Base-by-base conservation (phyloP, 2,888 invertebrate species). In the Agrotis clavis region DNA sequence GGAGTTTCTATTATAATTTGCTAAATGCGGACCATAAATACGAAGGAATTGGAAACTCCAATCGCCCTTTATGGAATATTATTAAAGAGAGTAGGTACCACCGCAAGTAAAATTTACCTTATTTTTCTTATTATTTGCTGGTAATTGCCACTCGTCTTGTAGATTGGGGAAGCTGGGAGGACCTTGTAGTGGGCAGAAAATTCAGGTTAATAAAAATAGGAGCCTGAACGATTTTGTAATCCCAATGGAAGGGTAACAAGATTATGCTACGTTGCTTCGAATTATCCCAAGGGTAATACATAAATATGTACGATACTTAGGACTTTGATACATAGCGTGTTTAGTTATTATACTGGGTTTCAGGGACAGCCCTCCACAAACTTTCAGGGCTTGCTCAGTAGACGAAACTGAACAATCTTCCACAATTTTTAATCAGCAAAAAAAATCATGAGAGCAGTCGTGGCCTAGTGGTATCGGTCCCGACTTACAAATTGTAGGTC, bases 111-210 rank as follows among this genome's bases (percentile, higher is more conserved):
- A 45, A 45, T 66, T 45, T 60, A 21, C 65, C 56, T 64, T 73
- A 75, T 80, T 66, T 76, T 79, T 65, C 74, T 51, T 21, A 47
- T 64, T 62, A 74, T 77, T 77, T 66, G 62, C 48, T 21, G 18
- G 50, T 66, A 74, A 77, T 74, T 77, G 41, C 75, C 57, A 74
- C 51, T 61, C 65, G 19, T 57, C 41, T 64, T 11, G 19, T 30
- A 45, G 13, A 54, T 76, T 60, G 45, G 80, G 60, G 30, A 47
- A 18, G 45, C 18, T 14, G 7, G 35, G 59, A 25, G 18, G 59
- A 45, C n/a, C 13, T 18, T 53, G 18, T 30, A 48, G 9, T 48
- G 7, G 21, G 18, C 25, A 5, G 2, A 19, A 1, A 50, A 50
- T 73, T 50, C 13, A 6, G 18, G 45, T 45, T 35, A 45, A 11